These are phyloP conservation scores for Morelia viridis DNA, from an alignment of 2,797 vertebrate genomes.

Conservation along the genomic window DNA sequence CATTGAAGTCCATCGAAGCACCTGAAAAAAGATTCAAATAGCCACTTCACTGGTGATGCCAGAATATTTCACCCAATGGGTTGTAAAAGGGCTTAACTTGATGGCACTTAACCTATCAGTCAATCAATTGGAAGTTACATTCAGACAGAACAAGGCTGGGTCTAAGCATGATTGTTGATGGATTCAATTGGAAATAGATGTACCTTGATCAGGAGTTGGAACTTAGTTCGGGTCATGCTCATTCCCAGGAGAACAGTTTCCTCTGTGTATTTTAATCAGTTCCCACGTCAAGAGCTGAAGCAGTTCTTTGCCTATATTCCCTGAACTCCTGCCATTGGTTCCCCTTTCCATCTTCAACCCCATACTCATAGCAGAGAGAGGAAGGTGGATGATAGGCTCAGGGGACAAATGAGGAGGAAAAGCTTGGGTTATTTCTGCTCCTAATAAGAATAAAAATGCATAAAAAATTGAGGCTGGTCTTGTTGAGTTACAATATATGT, in stretches of 20 bases:
- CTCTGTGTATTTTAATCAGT: background rate
- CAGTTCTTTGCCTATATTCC: background rate
- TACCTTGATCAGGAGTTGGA: background rate
- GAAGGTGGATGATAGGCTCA: background rate
- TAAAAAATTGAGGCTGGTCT: background rate
- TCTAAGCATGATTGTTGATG: background rate
- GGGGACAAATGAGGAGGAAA: background rate
- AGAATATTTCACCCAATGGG: background rate
- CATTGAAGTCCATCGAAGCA: background rate
- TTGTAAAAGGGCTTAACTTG: background rate
- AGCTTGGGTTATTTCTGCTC: background rate
- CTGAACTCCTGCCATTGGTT: background rate
- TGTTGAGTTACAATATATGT: background rate
- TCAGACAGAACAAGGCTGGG: background rate
- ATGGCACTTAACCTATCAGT: background rate
- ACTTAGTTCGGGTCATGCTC: background rate
- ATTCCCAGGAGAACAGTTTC: background rate
- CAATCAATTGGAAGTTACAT: background rate
- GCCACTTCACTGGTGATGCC: background rate
- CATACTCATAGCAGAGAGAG: too few relatives aligned
- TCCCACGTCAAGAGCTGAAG: too few relatives aligned
- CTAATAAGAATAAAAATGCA: too few relatives aligned
- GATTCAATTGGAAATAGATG: background rate
- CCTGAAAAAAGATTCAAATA: background rate
- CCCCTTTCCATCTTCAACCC: background rate